These are phyloP conservation scores for Paramormyrops kingsleyae DNA, from an alignment of 2,113 vertebrate genomes.

Conservation along the genomic window DNA sequence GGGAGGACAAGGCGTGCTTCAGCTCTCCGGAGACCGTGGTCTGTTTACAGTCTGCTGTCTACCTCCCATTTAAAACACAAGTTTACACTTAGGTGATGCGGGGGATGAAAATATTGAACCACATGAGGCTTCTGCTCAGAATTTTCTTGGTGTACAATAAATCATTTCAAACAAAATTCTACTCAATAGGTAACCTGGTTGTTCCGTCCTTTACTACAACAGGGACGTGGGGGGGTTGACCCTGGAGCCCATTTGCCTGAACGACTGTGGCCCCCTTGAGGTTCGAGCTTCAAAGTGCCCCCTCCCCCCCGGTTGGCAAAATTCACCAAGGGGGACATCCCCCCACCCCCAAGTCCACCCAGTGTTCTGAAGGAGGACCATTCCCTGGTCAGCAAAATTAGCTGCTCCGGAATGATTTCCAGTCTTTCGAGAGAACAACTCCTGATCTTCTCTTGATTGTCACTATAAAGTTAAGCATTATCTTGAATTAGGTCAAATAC, in stretches of 20 bases:
- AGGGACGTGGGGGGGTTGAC: not conserved
- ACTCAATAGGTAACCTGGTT: not conserved
- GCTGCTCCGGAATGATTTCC: not conserved
- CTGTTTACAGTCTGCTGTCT: conserved; percentile 7
- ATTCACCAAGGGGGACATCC: not conserved
- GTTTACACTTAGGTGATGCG: not conserved
- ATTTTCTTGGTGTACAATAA: not conserved
- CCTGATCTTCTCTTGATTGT: not conserved
- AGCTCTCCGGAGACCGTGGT: conserved; percentile 14
- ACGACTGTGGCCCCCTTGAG: too few species aligned
- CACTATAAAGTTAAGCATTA: not conserved
- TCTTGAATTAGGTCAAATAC: not conserved
- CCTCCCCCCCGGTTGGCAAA: too few species aligned
- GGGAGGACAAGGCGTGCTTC: not conserved
- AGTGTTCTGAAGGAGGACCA: not conserved
- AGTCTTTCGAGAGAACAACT: not conserved
- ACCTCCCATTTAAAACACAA: not conserved
- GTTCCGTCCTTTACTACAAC: not conserved
- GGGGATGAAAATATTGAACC: not conserved
- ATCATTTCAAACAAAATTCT: not conserved
- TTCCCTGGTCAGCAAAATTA: not conserved
- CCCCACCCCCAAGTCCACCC: not conserved
- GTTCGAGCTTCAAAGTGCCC: not conserved
- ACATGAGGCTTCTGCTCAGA: not conserved
- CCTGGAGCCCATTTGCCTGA: too few species aligned